Evolutionary conservation across 1,140 invertebrate species (phyloP), one percentile per base, ranked within the genome.

Genomic region (Drosophila bipectinata): DNA sequence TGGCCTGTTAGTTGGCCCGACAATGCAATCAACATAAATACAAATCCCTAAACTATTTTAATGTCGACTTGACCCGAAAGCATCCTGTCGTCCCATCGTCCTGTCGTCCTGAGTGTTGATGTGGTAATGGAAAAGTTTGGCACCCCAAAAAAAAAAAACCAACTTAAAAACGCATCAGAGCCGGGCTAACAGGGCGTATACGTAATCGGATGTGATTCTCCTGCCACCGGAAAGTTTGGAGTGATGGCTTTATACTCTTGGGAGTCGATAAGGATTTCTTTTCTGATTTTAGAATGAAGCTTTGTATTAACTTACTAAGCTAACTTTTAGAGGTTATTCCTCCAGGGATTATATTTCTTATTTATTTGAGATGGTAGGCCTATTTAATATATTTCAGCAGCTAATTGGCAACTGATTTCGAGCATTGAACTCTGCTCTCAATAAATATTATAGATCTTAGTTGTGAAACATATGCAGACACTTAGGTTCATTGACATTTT

Each of bases 21-120:
- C 79, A 88, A 87, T 89, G 83, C 83, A 87, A 89, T 87, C 83
- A 89, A 89, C 83, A 87, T 87, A 89, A 87, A 87, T 88, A 87
- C 84, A 87, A 83, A 87, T 87, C 84, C 84, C 83, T 66, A 87
- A 87, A 89, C 83, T 87, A 89, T 87, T 87, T 87, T 87, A 88
- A 89, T 87, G 83, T 89, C 53, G 75, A 76, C 79, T 72, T 77
- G 72, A 75, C 69, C 79, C 58, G 41, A 66, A 64, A 68, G 54
- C 54, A 44, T 44, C 39, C 39, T 44, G 39, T 44, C 26, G 39
- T 15, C 15, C 15, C 15, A 1, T 15, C 15, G 15, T 72, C 21
- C 32, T 48, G 21, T 4, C 6, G n/a, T 44, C 41, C n/a, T 44
- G 41, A 8, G 24, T 32, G 56, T 77, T 77, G 67, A 80, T 80